Evolutionary conservation across 2,888 invertebrate genomes (phyloP).

Genomic region (Ptychoptera albimana): DNA sequence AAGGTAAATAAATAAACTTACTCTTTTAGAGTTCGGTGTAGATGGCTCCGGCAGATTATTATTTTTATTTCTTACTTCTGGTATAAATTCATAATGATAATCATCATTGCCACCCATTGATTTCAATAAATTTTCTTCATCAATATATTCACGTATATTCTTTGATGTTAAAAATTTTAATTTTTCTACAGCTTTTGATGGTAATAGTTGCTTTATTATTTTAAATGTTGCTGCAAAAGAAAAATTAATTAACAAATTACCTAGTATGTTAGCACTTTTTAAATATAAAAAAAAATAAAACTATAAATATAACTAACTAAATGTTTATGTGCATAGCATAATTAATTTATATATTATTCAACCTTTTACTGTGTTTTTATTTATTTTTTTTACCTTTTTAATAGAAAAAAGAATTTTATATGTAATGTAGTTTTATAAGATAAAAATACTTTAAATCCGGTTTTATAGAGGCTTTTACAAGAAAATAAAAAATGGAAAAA

Average conservation of each 20-base stretch:
- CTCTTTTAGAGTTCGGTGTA: not conserved
- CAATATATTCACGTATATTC: constrained; percentile 55
- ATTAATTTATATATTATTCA: too few species aligned
- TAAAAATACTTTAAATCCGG: too few species aligned
- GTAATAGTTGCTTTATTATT: constrained; percentile 73
- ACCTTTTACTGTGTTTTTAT: too few species aligned
- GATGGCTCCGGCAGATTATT: constrained; percentile 6
- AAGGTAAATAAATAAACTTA: not conserved
- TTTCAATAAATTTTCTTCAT: constrained; percentile 53
- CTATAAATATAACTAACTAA: not conserved
- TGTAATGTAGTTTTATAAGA: too few species aligned
- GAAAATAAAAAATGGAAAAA: too few species aligned
- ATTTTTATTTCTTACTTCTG: constrained; percentile 32
- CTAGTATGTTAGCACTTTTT: too few species aligned
- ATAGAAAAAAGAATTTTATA: too few species aligned
- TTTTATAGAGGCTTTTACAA: too few species aligned
- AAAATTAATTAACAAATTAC: not conserved
- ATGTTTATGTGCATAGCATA: too few species aligned
- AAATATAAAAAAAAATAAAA: too few species aligned
- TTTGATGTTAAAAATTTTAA: constrained; percentile 72
- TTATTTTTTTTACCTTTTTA: too few species aligned
- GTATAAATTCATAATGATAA: constrained; percentile 53
- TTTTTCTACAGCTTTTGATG: constrained; percentile 73
- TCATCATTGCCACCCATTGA: constrained; percentile 69
- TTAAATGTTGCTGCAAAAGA: constrained; percentile 65